These are phyloP conservation scores for Amblyopsis rosae DNA, from an alignment of 2,113 vertebrate genomes.

Conservation along the genomic window DNA sequence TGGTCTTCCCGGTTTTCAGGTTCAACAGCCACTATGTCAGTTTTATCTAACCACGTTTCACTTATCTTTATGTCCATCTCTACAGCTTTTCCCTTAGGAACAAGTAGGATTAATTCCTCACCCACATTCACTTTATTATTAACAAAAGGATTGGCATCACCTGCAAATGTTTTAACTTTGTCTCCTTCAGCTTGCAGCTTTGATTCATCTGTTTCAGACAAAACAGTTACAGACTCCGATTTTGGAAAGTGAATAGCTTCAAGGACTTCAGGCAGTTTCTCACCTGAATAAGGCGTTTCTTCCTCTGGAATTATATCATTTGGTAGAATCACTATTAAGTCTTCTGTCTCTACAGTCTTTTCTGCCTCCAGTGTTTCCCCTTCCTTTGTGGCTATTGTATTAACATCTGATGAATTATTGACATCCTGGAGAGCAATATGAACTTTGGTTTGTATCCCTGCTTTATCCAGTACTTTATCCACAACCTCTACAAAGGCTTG, in stretches of 20 bases:
- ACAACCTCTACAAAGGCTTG: constrained; percentile 40
- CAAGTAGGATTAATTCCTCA: constrained; percentile 55
- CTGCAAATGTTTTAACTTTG: constrained; percentile 11
- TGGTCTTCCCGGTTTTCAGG: constrained; percentile 13
- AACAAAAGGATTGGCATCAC: constrained; percentile 5
- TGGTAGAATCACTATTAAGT: constrained; percentile 12
- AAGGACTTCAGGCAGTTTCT: constrained; percentile 15
- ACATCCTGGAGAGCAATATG: constrained; percentile 54
- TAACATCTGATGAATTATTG: not conserved
- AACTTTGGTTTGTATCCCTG: constrained; percentile 49
- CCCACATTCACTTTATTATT: constrained; percentile 26
- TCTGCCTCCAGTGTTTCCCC: not conserved
- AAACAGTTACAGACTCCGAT: not conserved
- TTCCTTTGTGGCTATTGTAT: constrained; percentile 4
- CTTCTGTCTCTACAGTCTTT: constrained; percentile 6
- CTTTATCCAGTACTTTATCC: constrained; percentile 39
- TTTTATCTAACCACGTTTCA: constrained; percentile 22
- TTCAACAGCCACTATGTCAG: not conserved
- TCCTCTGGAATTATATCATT: constrained; percentile 20
- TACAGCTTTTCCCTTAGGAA: constrained; percentile 64
- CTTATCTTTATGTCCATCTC: constrained; percentile 66
- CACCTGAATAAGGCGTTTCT: constrained; percentile 5
- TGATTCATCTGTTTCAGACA: constrained; percentile 18
- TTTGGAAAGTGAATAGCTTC: constrained; percentile 20
- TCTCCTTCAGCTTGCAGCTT: constrained; percentile 1